Evolutionary conservation across 1,140 invertebrate genomes (phyloP).

Genomic region (Trypoxylus dichotomus): DNA sequence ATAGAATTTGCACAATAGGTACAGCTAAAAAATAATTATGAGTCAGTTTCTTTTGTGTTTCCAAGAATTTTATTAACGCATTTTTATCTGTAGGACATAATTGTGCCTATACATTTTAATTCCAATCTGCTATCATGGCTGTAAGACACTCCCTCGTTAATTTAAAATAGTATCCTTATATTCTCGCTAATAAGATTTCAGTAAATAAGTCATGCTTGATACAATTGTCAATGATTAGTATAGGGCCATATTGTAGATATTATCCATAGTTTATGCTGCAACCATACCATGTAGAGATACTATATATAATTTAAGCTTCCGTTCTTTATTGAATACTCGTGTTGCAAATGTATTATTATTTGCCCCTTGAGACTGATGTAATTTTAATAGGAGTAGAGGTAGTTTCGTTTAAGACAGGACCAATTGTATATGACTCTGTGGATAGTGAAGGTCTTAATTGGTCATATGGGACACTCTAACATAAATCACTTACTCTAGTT

Average conservation of each 20-base stretch:
- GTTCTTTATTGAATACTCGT: conserved; percentile 49
- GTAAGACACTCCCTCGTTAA: too few species aligned
- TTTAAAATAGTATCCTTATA: too few species aligned
- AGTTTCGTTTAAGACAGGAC: conserved; percentile 43
- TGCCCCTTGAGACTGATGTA: conserved; percentile 53
- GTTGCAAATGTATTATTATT: conserved; percentile 50
- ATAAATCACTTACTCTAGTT: neutral
- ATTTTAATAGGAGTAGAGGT: conserved; percentile 45
- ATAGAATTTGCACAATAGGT: too few species aligned
- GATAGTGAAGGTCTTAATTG: conserved; percentile 27
- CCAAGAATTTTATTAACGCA: too few species aligned
- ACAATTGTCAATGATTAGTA: neutral
- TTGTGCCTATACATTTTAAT: too few species aligned
- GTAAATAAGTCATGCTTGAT: too few species aligned
- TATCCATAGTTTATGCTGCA: conserved; percentile 12
- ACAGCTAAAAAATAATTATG: too few species aligned
- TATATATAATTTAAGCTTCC: conserved; percentile 39
- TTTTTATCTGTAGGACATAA: too few species aligned
- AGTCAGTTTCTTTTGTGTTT: too few species aligned
- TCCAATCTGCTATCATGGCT: too few species aligned
- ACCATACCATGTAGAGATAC: conserved; percentile 17
- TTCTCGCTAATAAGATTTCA: too few species aligned
- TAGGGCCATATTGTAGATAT: neutral
- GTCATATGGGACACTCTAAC: conserved; percentile 29
- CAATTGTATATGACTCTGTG: conserved; percentile 36